phyloP scores from a whole-genome alignment of 2,113 vertebrate species.

The Tringa solitaria region DNA sequence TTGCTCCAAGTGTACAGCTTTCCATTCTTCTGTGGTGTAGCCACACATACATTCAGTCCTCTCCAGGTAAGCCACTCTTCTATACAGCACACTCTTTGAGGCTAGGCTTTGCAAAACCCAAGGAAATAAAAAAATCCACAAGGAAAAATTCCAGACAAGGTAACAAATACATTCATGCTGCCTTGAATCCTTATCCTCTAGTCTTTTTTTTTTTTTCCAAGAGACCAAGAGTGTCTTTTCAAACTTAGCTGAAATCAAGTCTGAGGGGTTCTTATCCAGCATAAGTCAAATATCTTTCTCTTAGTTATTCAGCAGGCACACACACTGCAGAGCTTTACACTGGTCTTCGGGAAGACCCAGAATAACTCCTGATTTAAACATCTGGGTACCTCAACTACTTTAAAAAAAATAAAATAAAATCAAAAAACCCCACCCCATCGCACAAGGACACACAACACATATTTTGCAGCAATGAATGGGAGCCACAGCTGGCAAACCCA shows the following conservation, averaged over 20 bases:
- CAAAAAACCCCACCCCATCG: too few relatives aligned
- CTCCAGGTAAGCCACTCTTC: background rate
- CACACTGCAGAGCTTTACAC: background rate
- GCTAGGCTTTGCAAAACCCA: background rate
- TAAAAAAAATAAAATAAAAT: background rate
- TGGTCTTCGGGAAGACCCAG: background rate
- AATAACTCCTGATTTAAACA: background rate
- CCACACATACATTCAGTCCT: background rate
- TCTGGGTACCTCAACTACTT: background rate
- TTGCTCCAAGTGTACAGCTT: fast-evolving
- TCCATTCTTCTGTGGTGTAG: background rate
- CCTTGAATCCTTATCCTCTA: background rate
- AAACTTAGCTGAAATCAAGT: background rate
- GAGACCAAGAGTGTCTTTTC: background rate
- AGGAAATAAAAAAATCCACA: background rate
- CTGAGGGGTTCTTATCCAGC: background rate
- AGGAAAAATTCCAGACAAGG: background rate
- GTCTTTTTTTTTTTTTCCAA: background rate
- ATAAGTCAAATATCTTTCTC: background rate
- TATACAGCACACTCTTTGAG: background rate
- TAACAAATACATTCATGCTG: background rate
- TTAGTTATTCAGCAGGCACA: background rate
- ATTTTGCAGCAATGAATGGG: background rate
- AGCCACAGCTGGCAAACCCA: background rate
- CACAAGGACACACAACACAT: fast-evolving